Base-by-base conservation (phyloP, 2,888 invertebrate genomes). In the Camponotus fellah region DNA sequence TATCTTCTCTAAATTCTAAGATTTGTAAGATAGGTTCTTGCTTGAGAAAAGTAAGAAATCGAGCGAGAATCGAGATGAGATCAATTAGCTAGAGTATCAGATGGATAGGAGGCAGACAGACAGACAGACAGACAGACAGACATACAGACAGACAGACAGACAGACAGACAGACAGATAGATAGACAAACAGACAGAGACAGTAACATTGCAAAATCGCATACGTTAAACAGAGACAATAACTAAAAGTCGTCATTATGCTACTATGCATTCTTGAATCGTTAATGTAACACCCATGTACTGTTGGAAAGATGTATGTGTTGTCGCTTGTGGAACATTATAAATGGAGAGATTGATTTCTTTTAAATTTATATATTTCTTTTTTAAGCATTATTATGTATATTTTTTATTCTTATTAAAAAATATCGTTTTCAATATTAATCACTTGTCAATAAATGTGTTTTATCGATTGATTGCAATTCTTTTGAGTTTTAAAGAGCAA, bases 81-180 rank as follows among this genome's bases (percentile, higher is more conserved):
- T 85, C 66, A 80, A 58, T 77, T 72, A 85, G 86, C 77, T 76
- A 89, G 87, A 89, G 88, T 85, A 81, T 88, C 84, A 85, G 86
- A 87, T 87, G 85, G 79, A 87, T 86, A 87, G 90, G 88, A 92
- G 90, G 91, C 89, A 91, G 92, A 92, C 91, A 92, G 89, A 92
- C 91, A 92, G 89, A 92, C 91, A 92, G 91, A 92, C 89, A 91
- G 91, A 91, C 91, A 90, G 89, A 91, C 90, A 90, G 90, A 91
- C 89, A 91, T 87, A 91, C 76, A 89, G 85, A 89, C 83, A 85
- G 85, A 87, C 84, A 87, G 82, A 90, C 86, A 90, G 83, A 89
- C 85, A 89, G 74, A 87, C 86, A 86, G 84, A 83, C 72, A 85
- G 81, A 86, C 89, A 92, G 86, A 91, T 86, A 91, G 89, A 91